phyloP scores from a whole-genome alignment of 2,797 vertebrate species.

The Spea hammondii region DNA sequence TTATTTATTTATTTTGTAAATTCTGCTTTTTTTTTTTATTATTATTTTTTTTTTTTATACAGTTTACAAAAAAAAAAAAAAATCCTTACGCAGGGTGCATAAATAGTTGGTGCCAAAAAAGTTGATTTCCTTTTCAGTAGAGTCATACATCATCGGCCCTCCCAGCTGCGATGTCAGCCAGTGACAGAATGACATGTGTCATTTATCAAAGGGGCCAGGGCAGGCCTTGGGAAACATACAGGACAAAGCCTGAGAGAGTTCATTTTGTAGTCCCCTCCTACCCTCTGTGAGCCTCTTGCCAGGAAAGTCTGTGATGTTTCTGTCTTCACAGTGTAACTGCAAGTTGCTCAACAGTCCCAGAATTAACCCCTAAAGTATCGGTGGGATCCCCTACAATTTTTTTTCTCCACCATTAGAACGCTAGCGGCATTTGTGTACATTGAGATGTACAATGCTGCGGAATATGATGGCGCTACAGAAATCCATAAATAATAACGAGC shows the following conservation, averaged over 20 bases:
- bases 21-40: constrained; percentile 72
- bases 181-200: constrained; percentile 99
- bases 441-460: no score
- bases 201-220: constrained; percentile 99
- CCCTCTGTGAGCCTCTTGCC: constrained; percentile 83
- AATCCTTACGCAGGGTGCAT: constrained; percentile 93
- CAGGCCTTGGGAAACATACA: constrained; percentile 93
- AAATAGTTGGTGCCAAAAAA: constrained; percentile 92
- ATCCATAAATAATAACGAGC: no score
- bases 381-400: constrained; percentile 5
- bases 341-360: constrained; percentile 72
- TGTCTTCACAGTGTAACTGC: constrained; percentile 83
- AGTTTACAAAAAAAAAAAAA: constrained; percentile 83
- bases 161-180: constrained; percentile 97
- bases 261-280: constrained; percentile 87
- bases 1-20: constrained; percentile 62
- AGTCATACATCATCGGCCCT: constrained; percentile 96
- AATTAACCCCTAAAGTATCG: constrained; percentile 68
- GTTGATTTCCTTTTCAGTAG: constrained; percentile 94
- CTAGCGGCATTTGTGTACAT: no score
- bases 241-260: constrained; percentile 98
- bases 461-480: no score
- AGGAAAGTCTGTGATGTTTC: constrained; percentile 90
- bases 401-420: no score
- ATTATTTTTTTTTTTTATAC: constrained; percentile 68